Evolutionary conservation across 2,797 vertebrate genomes (phyloP), one percentile per base, ranked within the genome.

Genomic region (Nannoperca australis): DNA sequence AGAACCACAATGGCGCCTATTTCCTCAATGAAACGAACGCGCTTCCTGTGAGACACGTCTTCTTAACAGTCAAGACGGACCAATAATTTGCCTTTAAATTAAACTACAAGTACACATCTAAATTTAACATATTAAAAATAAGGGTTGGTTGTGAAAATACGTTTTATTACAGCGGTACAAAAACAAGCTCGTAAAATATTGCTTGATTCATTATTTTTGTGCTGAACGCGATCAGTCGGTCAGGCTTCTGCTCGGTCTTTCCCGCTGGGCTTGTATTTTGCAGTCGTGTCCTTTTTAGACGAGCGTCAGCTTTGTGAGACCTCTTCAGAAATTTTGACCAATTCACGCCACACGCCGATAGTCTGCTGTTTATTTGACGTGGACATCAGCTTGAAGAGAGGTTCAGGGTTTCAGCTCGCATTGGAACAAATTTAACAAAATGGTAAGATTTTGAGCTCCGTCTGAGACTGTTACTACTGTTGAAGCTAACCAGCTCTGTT

Each of bases 201-300:
- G 1, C n/a, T 1, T n/a, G 0, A 10, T 3, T 27, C 0, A 0
- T 18, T 20, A 0, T 13, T 55, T 40, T 50, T n/a, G 9, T 61
- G 10, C 13, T 51, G 3, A 40, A 38, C 18, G 22, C 1, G 0
- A 22, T 9, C 4, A 47, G 10, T 2, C 7, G 13, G 10, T 72
- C 93, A 94, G 95, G 95, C 95, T 40, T 82, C 24, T 49, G 1
- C 1, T 50, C 7, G 79, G 88, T 32, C 75, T 1, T 51, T 85
- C 80, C 4, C 1, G 0, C 18, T 50, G 95, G 94, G 91, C 95
- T 87, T 94, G 38, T 54, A 42, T 67, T 89, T 78, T 85, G 94
- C 90, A 89, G 93, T 96, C 95, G 95, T 96, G 95, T 95, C 95
- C 92, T 95, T 96, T 93, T 92, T 83, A 91, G 90, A 81, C 65